Conservation (phyloP, 1,140 invertebrate species). For the Pentalonia nigronervosa region DNA sequence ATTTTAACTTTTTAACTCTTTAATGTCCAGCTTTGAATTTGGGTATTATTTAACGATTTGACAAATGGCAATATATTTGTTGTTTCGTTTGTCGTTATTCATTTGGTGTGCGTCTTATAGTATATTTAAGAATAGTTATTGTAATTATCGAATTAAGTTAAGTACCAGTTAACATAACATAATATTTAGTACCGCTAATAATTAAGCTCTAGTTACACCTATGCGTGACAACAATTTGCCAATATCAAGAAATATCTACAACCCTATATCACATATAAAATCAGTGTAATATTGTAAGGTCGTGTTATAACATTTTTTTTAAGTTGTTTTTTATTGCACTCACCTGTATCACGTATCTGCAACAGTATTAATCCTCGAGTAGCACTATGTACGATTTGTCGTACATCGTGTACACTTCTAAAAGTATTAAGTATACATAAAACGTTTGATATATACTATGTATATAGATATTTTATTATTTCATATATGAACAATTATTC, state of each 20-base stretch:
- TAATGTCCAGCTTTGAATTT: neutral
- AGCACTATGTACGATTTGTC: conserved; percentile 11
- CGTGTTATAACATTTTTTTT: neutral
- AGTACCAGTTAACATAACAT: neutral
- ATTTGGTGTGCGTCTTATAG: neutral
- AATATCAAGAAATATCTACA: neutral
- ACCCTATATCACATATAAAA: neutral
- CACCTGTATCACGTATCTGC: neutral
- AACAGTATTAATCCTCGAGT: conserved; percentile 1
- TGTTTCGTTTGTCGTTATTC: neutral
- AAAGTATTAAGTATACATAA: neutral
- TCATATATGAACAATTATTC: neutral
- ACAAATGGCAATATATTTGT: neutral
- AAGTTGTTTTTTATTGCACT: neutral
- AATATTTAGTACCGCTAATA: neutral
- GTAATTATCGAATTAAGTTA: neutral
- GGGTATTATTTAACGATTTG: neutral
- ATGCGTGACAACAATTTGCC: neutral
- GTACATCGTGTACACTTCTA: neutral
- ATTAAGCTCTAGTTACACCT: accelerated
- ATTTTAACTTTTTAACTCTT: neutral
- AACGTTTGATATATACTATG: neutral
- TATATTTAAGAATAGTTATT: neutral
- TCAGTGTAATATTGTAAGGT: neutral
- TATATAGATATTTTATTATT: neutral